A percentile compares a stretch with the other conserved stretches of the same genome.
These are phyloP conservation scores for Heliconius charithonia DNA, from an alignment of 2,888 invertebrate genomes.

Conservation along the genomic window DNA sequence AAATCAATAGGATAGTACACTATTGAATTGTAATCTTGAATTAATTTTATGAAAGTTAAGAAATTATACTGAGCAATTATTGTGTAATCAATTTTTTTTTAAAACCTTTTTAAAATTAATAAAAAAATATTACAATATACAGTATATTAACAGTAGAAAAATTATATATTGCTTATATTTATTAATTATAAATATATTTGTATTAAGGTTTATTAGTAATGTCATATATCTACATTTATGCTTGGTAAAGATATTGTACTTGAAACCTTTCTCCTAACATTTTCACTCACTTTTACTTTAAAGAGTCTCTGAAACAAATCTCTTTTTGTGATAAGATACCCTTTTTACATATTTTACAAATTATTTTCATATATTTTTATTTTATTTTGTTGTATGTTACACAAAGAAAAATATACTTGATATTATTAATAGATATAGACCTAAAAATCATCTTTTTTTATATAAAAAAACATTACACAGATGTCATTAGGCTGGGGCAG, in stretches of 20 bases:
- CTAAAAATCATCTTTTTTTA: no score
- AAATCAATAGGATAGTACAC: neutral
- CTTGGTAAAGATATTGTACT: neutral
- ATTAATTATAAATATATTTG: neutral
- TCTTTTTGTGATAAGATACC: neutral
- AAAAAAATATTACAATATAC: neutral
- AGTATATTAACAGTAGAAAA: no score
- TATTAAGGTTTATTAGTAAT: neutral
- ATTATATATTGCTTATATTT: neutral
- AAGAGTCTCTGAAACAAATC: neutral
- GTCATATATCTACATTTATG: neutral
- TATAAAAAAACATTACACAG: constrained; percentile 51
- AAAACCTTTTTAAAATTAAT: neutral
- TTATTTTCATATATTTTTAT: neutral
- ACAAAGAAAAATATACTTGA: neutral
- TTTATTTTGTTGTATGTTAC: neutral
- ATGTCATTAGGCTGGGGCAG: constrained; percentile 68
- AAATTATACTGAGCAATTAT: no score
- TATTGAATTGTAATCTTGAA: neutral
- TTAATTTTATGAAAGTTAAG: neutral
- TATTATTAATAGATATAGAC: no score
- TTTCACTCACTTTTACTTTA: neutral
- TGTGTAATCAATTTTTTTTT: neutral
- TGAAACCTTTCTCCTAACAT: neutral
- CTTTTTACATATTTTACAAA: neutral